Evolutionary conservation across 2,797 vertebrate genomes (phyloP), one percentile per base, ranked within the genome.

Genomic region (Odontamblyopus rebecca): DNA sequence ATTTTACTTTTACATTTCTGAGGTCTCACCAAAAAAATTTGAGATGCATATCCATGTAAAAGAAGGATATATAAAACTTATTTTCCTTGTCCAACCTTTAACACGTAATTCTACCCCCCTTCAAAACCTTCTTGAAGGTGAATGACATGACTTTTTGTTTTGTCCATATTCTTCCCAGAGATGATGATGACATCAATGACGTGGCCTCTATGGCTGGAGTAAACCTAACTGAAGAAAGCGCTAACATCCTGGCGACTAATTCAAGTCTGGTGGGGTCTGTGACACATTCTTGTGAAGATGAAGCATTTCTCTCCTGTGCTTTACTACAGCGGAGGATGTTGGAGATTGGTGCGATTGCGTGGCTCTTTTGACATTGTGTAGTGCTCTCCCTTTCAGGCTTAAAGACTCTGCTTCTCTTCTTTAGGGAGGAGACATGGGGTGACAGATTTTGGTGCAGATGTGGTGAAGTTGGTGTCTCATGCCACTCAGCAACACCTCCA

Each of bases 161-260:
- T 32, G 19, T 64, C 1, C 26, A 16, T 32, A 48, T 16, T 71
- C 69, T 66, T 73, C 44, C 23, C 89, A 99, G 98, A 93, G 97
- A 99, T 51, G 97, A 99, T 0, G 98, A 99, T 1, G 97, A 99
- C 89, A 97, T 99, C 84, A 99, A 99, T 0, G 98, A 99, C 1
- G 98, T 99, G 75, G 97, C 97, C 1, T 98, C 97, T 1, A 99
- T 99, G 98, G 97, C 98, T 0, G 98, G 98, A 62, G 98, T 99
- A 30, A 99, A 98, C 91, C 90, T 99, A 6, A 96, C 96, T 0
- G 98, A 99, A 85, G 98, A 99, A 89, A 99, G 95, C 1, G 97
- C 96, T 1, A 95, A 97, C 27, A 99, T 99, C 90, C 85, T 99
- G 74, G 97, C 97, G 70, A 98, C 97, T 44, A 98, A 97, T 88